These are phyloP conservation scores for Eupithecia pulchellata DNA, from an alignment of 2,888 invertebrate genomes.

Conservation along the genomic window DNA sequence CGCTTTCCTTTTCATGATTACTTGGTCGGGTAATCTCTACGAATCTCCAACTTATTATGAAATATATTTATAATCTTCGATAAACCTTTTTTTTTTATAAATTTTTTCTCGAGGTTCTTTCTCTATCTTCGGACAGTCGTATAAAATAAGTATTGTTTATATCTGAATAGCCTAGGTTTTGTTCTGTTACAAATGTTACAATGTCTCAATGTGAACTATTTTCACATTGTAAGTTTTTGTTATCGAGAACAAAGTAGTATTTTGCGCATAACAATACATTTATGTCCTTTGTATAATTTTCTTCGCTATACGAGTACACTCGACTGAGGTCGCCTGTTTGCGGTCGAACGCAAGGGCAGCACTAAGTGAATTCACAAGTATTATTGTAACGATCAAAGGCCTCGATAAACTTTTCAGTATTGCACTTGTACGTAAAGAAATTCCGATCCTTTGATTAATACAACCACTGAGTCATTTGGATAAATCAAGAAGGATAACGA, in stretches of 20 bases:
- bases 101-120: background rate
- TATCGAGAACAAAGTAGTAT: constrained; percentile 14
- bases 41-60: background rate
- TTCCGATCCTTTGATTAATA: constrained; percentile 1
- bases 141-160: background rate
- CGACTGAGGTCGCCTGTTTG: constrained; percentile 57
- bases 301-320: constrained; percentile 59
- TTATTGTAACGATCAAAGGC: constrained; percentile 4
- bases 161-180: background rate
- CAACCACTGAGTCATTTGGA: constrained; percentile 4
- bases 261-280: constrained; percentile 13
- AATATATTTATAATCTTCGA: background rate
- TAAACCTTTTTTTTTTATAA: background rate
- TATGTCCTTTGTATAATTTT: constrained; percentile 49
- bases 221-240: background rate
- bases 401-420: constrained; percentile 8
- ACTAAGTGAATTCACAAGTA: constrained; percentile 27
- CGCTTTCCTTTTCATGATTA: background rate
- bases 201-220: constrained; percentile 1
- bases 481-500: background rate
- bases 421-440: constrained; percentile 5
- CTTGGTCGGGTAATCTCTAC: background rate
- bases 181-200: background rate
- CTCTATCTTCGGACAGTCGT: background rate
- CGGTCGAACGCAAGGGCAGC: constrained; percentile 54